Conservation (phyloP, 2,888 invertebrate genomes). For the Tortrix viridana region DNA sequence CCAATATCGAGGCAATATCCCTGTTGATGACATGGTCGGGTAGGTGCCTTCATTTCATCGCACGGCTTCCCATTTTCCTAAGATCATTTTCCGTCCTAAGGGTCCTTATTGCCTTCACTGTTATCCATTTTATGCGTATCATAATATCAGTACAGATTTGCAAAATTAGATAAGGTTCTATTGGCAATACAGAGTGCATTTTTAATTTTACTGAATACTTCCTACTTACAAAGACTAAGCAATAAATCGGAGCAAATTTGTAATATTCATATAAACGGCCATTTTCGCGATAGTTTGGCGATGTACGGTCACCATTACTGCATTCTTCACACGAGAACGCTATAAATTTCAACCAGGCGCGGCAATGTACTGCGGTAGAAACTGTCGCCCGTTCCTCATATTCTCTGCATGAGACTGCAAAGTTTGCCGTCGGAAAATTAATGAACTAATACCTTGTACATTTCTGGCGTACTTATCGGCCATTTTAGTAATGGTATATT, state of each 20-base stretch:
- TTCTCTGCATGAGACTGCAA: constrained; percentile 39
- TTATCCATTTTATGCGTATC: constrained; percentile 17
- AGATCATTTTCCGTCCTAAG: constrained; percentile 24
- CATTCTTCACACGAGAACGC: constrained; percentile 66
- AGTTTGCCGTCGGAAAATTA: constrained; percentile 55
- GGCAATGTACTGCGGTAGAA: constrained; percentile 62
- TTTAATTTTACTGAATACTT: constrained; percentile 1
- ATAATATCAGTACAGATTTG: constrained; percentile 26
- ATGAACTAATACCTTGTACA: constrained; percentile 43
- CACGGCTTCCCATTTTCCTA: constrained; percentile 20
- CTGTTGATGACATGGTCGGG: constrained; percentile 21
- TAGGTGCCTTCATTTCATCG: constrained; percentile 24
- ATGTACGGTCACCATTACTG: constrained; percentile 57
- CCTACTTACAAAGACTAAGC: constrained; percentile 12
- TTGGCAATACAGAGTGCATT: not conserved
- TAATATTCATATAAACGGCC: constrained; percentile 38
- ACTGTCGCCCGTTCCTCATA: constrained; percentile 28
- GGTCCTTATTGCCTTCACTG: constrained; percentile 20
- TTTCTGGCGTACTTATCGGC: constrained; percentile 1
- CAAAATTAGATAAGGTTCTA: constrained; percentile 9
- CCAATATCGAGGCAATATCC: constrained; percentile 26
- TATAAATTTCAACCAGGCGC: constrained; percentile 66
- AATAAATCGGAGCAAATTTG: constrained; percentile 28
- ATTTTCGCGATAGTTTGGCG: constrained; percentile 62
- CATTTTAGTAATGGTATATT: too few species aligned